Conservation (phyloP, 2,113 vertebrate genomes). For the Proteles cristata region DNA sequence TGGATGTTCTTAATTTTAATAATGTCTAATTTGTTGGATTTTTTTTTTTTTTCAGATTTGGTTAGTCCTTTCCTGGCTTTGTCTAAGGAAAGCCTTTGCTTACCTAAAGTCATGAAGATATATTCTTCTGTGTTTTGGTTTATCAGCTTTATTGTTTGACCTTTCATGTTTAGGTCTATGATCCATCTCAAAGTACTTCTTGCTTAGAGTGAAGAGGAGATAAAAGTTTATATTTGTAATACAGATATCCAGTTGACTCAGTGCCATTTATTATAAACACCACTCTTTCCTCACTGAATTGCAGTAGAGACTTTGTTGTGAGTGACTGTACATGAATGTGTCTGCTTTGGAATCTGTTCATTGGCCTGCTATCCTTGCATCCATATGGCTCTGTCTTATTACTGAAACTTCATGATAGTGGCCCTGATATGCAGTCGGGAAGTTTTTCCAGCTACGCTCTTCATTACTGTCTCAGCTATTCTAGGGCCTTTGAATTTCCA, state of each 20-base stretch:
- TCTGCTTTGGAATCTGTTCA: background rate
- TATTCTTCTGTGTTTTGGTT: background rate
- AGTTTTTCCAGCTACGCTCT: background rate
- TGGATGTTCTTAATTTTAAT: conserved; percentile 41
- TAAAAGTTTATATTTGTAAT: background rate
- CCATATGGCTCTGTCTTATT: background rate
- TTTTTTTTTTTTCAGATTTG: background rate
- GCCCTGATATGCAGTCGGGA: background rate
- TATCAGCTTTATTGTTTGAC: conserved; percentile 23
- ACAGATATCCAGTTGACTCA: background rate
- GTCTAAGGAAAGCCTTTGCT: background rate
- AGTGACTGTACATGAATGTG: background rate
- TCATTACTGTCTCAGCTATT: background rate
- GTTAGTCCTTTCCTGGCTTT: background rate
- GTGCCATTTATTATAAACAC: background rate
- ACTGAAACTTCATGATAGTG: background rate
- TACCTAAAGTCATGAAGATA: background rate
- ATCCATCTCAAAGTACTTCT: conserved; percentile 33
- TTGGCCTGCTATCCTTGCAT: background rate
- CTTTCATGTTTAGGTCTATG: background rate
- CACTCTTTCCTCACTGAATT: background rate
- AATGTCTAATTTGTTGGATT: background rate
- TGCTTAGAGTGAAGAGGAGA: background rate
- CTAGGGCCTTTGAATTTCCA: background rate
- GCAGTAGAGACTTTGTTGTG: background rate